Conservation (phyloP, 2,113 vertebrate species). For the Casuarius casuarius region DNA sequence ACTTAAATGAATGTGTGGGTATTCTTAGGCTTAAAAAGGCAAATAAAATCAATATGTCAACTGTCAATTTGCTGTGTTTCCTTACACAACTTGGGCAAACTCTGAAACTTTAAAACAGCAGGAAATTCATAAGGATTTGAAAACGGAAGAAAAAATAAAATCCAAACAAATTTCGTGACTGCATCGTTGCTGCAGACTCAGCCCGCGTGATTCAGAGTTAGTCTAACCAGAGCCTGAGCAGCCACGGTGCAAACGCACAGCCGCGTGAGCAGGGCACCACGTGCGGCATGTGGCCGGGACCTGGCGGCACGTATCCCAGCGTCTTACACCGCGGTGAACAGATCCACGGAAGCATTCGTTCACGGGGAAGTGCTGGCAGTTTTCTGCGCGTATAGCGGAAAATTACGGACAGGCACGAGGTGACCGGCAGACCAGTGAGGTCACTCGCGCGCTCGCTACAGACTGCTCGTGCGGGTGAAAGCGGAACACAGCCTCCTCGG, state of each 20-base stretch:
- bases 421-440: not conserved
- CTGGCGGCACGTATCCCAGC: not conserved
- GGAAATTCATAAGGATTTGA: not conserved
- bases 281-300: not conserved
- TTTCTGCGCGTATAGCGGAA: not conserved
- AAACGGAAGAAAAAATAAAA: not conserved
- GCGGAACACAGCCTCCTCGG: not conserved
- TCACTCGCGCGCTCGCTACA: not conserved
- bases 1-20: not conserved
- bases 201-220: fast-evolving
- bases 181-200: not conserved
- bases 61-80: not conserved
- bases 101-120: not conserved
- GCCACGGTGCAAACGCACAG: fast-evolving
- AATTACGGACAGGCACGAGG: not conserved
- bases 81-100: not conserved
- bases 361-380: too few species aligned
- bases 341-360: not conserved
- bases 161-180: not conserved
- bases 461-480: not conserved
- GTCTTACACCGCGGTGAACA: fast-evolving
- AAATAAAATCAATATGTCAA: not conserved
- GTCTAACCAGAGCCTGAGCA: not conserved
- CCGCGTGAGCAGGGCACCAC: fast-evolving
- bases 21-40: not conserved